Evolutionary conservation across 2,888 invertebrate genomes (phyloP).

Genomic region (Smittia aterrima): DNA sequence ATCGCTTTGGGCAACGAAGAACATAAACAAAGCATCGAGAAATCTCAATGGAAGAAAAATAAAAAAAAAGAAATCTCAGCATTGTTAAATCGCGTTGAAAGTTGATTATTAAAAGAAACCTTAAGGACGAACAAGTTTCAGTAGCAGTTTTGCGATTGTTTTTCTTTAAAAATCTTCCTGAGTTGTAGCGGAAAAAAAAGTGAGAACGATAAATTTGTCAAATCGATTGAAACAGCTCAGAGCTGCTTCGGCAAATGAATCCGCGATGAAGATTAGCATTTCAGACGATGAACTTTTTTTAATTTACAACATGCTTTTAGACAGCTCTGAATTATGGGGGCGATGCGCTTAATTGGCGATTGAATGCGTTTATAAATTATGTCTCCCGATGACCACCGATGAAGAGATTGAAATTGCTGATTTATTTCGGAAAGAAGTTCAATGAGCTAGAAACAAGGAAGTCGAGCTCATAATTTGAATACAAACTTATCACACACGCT

Average conservation of each 20-base stretch:
- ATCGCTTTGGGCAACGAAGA: background rate
- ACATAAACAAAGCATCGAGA: background rate
- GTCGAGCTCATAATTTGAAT: background rate
- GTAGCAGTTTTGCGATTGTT: slow-evolving; percentile 1
- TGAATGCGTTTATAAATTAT: slow-evolving; percentile 17
- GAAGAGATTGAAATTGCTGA: background rate
- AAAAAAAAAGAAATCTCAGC: background rate
- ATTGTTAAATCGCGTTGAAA: background rate
- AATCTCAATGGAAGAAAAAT: background rate
- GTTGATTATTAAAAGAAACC: background rate
- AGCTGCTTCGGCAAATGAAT: background rate
- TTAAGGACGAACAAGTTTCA: slow-evolving; percentile 7
- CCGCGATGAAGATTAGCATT: slow-evolving; percentile 6
- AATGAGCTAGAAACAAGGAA: background rate
- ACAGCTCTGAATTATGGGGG: slow-evolving; percentile 8
- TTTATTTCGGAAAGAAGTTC: slow-evolving; percentile 10
- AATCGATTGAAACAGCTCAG: background rate
- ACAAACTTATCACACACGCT: background rate
- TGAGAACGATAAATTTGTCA: slow-evolving; percentile 24
- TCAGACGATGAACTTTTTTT: background rate
- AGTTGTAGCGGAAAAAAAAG: background rate
- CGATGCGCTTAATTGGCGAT: background rate
- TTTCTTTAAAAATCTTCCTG: background rate
- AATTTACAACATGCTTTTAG: slow-evolving; percentile 10
- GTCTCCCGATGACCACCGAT: background rate